phyloP scores from a whole-genome alignment of 2,797 vertebrate genomes.

The Pitangus sulphuratus region DNA sequence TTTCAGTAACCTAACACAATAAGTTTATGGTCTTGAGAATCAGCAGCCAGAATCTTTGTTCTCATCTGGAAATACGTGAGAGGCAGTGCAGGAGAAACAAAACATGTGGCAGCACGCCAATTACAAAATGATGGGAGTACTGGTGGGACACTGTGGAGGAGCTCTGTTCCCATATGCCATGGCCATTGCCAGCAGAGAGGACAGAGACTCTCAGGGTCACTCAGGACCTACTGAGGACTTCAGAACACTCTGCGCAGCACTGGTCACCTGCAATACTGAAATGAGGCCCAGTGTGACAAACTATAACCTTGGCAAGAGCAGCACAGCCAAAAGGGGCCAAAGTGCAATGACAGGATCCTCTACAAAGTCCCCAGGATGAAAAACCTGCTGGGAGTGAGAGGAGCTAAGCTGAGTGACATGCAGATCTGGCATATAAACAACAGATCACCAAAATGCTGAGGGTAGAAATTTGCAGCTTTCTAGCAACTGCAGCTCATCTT shows the following conservation, averaged over 20 bases:
- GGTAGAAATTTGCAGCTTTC: neutral
- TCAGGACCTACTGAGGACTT: neutral
- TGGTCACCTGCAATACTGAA: neutral
- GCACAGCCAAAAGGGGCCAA: neutral
- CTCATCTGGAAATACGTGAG: neutral
- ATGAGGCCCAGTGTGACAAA: neutral
- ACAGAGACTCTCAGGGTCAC: neutral
- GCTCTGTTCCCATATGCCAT: neutral
- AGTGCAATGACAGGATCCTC: neutral
- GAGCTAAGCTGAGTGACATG: neutral
- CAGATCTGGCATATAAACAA: neutral
- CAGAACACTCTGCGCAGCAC: fast-evolving
- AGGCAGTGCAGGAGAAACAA: neutral
- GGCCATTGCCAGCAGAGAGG: neutral
- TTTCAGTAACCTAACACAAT: neutral
- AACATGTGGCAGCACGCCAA: neutral
- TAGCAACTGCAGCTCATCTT: neutral
- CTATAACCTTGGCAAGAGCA: neutral
- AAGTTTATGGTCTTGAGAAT: neutral
- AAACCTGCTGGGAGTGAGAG: neutral
- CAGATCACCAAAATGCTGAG: neutral
- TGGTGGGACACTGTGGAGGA: neutral
- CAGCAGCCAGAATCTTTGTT: neutral
- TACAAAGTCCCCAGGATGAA: neutral
- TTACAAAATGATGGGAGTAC: neutral